Evolutionary conservation across 2,888 invertebrate species (phyloP).

Genomic region (Synanthedon formicaeformis): DNA sequence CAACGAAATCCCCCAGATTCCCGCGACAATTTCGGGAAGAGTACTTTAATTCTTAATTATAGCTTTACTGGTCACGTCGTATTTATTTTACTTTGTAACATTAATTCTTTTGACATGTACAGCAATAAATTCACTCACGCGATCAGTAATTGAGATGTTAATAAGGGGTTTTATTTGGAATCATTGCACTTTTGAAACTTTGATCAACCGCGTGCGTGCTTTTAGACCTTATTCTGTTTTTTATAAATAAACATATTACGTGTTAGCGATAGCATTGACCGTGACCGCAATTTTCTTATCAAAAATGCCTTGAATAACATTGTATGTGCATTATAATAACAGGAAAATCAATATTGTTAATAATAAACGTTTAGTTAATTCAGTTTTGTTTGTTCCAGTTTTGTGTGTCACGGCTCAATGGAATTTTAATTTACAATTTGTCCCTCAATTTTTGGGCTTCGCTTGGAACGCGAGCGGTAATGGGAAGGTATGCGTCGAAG

Average conservation of each 20-base stretch:
- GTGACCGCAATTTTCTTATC: background rate
- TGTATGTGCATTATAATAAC: background rate
- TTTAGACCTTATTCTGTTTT: no score
- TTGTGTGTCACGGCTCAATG: constrained; percentile 10
- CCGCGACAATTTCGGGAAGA: constrained; percentile 50
- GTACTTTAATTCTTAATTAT: constrained; percentile 62
- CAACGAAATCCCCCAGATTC: constrained; percentile 32
- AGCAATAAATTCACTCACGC: constrained; percentile 43
- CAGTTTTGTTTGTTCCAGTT: background rate
- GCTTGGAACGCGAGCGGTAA: constrained; percentile 40
- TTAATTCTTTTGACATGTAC: constrained; percentile 27
- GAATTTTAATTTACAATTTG: constrained; percentile 60
- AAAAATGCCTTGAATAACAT: background rate
- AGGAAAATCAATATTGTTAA: background rate
- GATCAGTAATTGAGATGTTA: constrained; percentile 47
- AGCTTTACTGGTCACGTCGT: constrained; percentile 38
- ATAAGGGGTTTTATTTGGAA: constrained; percentile 7
- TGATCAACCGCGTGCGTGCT: background rate
- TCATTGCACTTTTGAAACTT: background rate
- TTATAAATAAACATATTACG: no score
- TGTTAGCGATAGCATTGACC: no score
- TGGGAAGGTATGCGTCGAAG: constrained; percentile 40
- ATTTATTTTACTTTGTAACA: constrained; percentile 53
- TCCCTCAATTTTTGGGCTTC: constrained; percentile 41
- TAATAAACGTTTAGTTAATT: constrained; percentile 1